Conservation (phyloP, 1,140 invertebrate genomes). For the Zaprionus gabonicus region DNA sequence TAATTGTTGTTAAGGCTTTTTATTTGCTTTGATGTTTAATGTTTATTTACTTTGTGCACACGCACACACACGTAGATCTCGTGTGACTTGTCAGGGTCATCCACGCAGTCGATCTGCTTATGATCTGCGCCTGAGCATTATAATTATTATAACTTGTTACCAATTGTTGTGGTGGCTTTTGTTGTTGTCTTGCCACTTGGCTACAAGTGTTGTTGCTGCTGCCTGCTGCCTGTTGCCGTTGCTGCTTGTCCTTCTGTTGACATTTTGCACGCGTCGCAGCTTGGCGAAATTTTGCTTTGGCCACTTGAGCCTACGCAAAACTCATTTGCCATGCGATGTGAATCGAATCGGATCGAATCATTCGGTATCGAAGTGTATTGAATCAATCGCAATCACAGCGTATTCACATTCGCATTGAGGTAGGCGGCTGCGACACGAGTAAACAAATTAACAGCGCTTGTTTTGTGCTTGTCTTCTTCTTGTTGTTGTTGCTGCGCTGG, state of each 20-base stretch:
- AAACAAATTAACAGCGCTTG: conserved; percentile 12
- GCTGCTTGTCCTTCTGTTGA: conserved; percentile 79
- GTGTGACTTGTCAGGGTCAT: conserved; percentile 51
- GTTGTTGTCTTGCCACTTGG: conserved; percentile 11
- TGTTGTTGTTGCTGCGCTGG: neutral
- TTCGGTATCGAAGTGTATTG: neutral
- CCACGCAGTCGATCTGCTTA: conserved; percentile 65
- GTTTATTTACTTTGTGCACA: conserved; percentile 71
- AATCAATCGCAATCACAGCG: conserved; percentile 14
- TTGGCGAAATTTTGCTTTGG: conserved; percentile 24
- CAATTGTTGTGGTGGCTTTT: conserved; percentile 50
- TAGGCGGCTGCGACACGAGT: conserved; percentile 25
- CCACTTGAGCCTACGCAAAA: conserved; percentile 59
- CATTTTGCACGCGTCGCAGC: conserved; percentile 73
- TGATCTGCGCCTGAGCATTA: conserved; percentile 60
- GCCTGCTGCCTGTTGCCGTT: neutral
- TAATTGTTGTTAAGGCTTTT: conserved; percentile 64
- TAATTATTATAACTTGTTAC: conserved; percentile 58
- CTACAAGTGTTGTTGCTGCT: conserved; percentile 25
- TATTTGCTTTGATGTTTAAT: conserved; percentile 73
- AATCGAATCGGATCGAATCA: neutral
- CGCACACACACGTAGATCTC: neutral
- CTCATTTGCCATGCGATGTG: conserved; percentile 18
- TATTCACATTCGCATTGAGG: conserved; percentile 18
- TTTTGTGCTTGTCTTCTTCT: neutral